Base-by-base conservation (phyloP, 1,140 invertebrate species). In the Drosophila dunni region DNA sequence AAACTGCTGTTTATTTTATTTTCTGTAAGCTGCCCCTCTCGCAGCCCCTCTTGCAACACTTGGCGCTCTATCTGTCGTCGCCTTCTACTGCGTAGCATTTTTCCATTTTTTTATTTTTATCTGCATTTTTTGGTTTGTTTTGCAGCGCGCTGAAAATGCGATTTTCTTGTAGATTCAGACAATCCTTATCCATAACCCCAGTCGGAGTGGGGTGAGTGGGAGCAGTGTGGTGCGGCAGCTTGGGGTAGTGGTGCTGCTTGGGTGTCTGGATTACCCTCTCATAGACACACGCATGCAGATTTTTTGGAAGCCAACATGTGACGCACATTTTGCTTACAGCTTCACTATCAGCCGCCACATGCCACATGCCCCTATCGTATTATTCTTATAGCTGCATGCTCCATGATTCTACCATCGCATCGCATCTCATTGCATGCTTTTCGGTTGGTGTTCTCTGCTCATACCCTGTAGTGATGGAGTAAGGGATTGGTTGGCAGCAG, bases 1-100 rank as follows among this genome's bases (percentile, higher is more conserved):
- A 58, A 61, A 64, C 64, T 88, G 62, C 61, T 88, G 75, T 82
- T 88, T 89, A 75, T 83, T 83, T 83, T 79, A 88, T 88, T 79
- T 82, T 57, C 54, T 78, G 81, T 74, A 64, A 74, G 74, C 69
- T 15, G 10, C 17, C 29, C 10, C 36, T 10, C 34, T 10, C 44
- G 17, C 61, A 20, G 7, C 33, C 38, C 5, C 10, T 11, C n/a
- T 42, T 17, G 45, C 50, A 61, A 40, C 67, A 57, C 54, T 75
- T 56, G 42, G 38, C 62, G 17, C 38, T 34, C 65, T 81, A 86
- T 86, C 82, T 81, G 75, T 85, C 78, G 67, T 72, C 77, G 63
- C 74, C 77, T 77, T 61, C 10, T 57, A 72, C 34, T 46, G 69
- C 33, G 44, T 36, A 60, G 48, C 50, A 15, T 71, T 75, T 71